Percentiles rank a stretch among this genome's conserved stretches.
Evolutionary conservation across 2,113 vertebrate species (phyloP).

Genomic region (Alouatta palliata): DNA sequence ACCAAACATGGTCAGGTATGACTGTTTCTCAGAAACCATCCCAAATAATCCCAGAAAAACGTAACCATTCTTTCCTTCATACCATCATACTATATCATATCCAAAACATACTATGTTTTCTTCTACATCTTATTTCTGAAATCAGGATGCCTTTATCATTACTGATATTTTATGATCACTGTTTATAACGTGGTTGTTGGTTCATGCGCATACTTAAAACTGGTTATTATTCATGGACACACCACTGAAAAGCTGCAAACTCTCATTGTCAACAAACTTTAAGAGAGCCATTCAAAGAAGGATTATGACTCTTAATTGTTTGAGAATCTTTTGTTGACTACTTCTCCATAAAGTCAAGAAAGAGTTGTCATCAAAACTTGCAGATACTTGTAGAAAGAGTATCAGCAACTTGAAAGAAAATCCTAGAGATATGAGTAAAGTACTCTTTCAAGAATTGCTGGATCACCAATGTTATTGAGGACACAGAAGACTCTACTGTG

Average conservation of each 20-base stretch:
- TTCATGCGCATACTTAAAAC: neutral
- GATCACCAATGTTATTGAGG: neutral
- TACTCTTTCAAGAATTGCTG: neutral
- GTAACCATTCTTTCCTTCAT: neutral
- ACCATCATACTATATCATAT: neutral
- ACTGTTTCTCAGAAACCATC: neutral
- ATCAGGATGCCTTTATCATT: neutral
- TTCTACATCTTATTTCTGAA: neutral
- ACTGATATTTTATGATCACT: neutral
- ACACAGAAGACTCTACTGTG: neutral
- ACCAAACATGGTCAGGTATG: neutral
- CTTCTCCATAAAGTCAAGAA: neutral
- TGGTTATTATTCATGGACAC: neutral
- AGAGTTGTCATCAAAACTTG: neutral
- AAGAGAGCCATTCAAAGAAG: neutral
- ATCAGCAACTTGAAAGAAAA: conserved; percentile 33
- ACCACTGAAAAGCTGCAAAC: neutral
- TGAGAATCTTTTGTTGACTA: conserved; percentile 18
- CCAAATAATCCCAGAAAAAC: neutral
- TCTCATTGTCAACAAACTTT: neutral
- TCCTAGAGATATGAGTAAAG: neutral
- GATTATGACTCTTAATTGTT: neutral
- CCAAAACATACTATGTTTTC: neutral
- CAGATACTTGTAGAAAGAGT: neutral
- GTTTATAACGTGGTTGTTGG: neutral